These are phyloP conservation scores for Gallinago media DNA, from an alignment of 2,113 vertebrate species.

Conservation along the genomic window DNA sequence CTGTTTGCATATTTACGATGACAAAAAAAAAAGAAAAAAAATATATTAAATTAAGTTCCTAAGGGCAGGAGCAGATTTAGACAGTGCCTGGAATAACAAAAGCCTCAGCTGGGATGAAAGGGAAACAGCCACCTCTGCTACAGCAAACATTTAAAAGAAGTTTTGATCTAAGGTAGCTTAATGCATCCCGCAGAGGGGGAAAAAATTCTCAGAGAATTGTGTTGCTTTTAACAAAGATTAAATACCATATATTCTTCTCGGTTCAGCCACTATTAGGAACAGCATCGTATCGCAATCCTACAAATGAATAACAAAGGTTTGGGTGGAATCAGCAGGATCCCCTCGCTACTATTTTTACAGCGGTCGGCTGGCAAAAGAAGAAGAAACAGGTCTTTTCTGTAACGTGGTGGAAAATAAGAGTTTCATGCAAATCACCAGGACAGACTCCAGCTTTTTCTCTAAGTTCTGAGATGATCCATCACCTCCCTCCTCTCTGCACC, in stretches of 20 bases:
- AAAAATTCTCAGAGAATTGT: background rate
- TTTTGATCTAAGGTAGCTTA: background rate
- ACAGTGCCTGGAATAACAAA: conserved; percentile 16
- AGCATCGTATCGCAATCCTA: background rate
- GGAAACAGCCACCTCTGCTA: background rate
- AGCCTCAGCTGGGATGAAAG: conserved; percentile 13
- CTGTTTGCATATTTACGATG: background rate
- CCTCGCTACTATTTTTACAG: background rate
- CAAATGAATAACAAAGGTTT: background rate
- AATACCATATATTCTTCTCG: background rate
- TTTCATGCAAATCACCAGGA: background rate
- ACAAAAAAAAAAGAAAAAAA: background rate
- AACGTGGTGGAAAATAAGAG: background rate
- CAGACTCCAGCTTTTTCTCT: background rate
- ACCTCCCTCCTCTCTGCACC: background rate
- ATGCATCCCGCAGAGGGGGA: background rate
- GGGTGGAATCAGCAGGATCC: background rate
- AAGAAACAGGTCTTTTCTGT: background rate
- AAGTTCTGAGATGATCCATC: background rate
- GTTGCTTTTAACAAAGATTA: conserved; percentile 16
- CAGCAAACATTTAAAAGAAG: background rate
- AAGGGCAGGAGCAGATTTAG: conserved; percentile 19
- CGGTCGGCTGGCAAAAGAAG: background rate
- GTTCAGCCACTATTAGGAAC: background rate
- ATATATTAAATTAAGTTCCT: background rate